These are phyloP conservation scores for Pygmarrhopalites habei DNA, from an alignment of 1,140 invertebrate species.

Conservation along the genomic window DNA sequence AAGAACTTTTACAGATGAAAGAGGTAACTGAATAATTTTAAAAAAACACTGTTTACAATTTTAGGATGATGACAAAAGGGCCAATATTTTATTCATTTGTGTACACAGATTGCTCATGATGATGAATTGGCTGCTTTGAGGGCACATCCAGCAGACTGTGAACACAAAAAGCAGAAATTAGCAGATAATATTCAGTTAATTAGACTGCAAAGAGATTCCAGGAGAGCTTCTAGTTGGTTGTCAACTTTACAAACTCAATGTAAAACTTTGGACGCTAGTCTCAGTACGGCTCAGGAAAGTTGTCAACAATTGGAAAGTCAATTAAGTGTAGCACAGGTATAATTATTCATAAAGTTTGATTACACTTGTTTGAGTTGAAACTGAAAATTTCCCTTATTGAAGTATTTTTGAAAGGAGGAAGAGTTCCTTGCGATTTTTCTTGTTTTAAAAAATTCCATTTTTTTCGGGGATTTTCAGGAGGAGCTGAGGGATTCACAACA, in stretches of 20 bases:
- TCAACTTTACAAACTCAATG: constrained; percentile 20
- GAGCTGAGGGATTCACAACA: constrained; percentile 14
- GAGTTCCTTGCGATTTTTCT: no score
- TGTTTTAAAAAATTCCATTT: no score
- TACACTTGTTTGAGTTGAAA: no score
- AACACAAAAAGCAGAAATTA: constrained; percentile 23
- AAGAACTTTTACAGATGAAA: constrained; percentile 11
- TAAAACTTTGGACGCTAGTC: constrained; percentile 19
- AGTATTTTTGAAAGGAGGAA: no score
- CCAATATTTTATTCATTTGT: no score
- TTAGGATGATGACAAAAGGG: no score
- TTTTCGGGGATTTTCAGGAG: no score
- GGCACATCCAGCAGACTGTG: neutral
- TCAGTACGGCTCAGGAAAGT: constrained; percentile 22
- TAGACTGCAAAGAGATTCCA: constrained; percentile 27
- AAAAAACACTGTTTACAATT: no score
- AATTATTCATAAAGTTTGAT: no score
- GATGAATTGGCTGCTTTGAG: neutral
- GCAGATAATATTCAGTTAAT: constrained; percentile 29
- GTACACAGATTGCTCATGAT: constrained; percentile 4
- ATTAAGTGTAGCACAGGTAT: constrained; percentile 10
- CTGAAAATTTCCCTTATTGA: no score
- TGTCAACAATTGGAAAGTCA: constrained; percentile 20
- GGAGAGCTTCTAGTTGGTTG: constrained; percentile 16
- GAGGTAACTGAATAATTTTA: constrained; percentile 1